Base-by-base conservation (phyloP, 2,888 invertebrate genomes). In the Pristionchus mayeri region DNA sequence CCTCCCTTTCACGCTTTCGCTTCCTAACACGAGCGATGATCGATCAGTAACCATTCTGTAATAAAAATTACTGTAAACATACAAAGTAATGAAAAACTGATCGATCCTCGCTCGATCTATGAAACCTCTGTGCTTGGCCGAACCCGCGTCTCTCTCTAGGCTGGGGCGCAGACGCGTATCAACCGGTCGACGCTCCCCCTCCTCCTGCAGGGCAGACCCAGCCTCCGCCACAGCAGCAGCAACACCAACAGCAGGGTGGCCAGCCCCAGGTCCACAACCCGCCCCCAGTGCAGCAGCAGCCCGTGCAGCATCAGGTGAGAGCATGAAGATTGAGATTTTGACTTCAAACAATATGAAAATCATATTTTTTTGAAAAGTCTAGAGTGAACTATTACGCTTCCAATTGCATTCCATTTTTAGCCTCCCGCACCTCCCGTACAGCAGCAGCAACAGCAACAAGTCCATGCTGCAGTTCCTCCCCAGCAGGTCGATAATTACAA, bases 101-200 rank as follows among this genome's bases (percentile, higher is more conserved):
- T 63, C 63, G 21, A 37, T 71, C 71, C 21, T 30, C n/a, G 7
- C 71, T 3, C 24, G 3, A 3, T 37, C 52, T 54, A 2, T 27
- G n/a, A n/a, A n/a, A n/a, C 44, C 50, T 52, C 34, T 30, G 37
- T 40, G 67, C 34, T 37, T 76, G 50, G 30, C 50, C 75, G 40
- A 37, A 40, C 37, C n/a, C n/a, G 30, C 81, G 76, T n/a, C 44
- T 27, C 85, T 84, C 52, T 85, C 18, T 87, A 90, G 90, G 89
- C 86, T 90, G 90, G 90, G 90, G 90, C 80, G 88, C 88, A 40
- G 84, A 88, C 85, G 90, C 90, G 34, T 90, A 90, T 88, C 82
- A 76, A 54, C 80, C 84, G 24, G 83, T 80, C 63, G 86, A 84
- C 80, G 84, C 80, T 60, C 84, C 86, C 44, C 85, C 85, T 81